Percentiles rank a stretch among this genome's conserved stretches.
These are phyloP conservation scores for Esperia sulphurella DNA, from an alignment of 2,888 invertebrate genomes.

Conservation along the genomic window DNA sequence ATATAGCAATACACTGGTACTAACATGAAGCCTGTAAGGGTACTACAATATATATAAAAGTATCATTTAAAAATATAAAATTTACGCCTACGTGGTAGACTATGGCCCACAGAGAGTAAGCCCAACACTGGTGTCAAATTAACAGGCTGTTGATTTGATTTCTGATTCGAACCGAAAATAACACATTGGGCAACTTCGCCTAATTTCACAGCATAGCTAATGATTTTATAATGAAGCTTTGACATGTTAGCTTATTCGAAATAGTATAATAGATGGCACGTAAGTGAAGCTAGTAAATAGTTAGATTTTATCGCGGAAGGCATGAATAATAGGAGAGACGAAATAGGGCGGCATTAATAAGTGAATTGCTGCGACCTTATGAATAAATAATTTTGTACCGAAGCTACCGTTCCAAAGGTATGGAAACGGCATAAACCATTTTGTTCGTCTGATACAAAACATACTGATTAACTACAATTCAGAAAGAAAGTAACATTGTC, in stretches of 20 bases:
- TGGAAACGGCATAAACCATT: background rate
- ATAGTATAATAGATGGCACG: conserved; percentile 11
- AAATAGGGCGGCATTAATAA: conserved; percentile 8
- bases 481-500: no score
- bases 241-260: conserved; percentile 11
- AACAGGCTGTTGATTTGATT: no score
- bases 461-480: no score
- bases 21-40: no score
- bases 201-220: conserved; percentile 3
- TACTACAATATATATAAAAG: no score
- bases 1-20: no score
- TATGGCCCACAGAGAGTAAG: no score
- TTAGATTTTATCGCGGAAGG: conserved; percentile 9
- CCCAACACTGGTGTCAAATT: no score
- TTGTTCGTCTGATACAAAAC: background rate
- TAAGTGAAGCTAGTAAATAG: conserved; percentile 10
- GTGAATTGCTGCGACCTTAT: conserved; percentile 6
- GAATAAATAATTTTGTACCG: conserved; percentile 10
- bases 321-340: conserved; percentile 10
- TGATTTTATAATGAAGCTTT: conserved; percentile 14
- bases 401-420: background rate
- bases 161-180: background rate
- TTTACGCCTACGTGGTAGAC: no score
- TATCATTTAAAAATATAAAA: no score
- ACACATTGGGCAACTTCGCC: background rate